Conservation (phyloP, 2,113 vertebrate genomes). For the Perccottus glenii region DNA sequence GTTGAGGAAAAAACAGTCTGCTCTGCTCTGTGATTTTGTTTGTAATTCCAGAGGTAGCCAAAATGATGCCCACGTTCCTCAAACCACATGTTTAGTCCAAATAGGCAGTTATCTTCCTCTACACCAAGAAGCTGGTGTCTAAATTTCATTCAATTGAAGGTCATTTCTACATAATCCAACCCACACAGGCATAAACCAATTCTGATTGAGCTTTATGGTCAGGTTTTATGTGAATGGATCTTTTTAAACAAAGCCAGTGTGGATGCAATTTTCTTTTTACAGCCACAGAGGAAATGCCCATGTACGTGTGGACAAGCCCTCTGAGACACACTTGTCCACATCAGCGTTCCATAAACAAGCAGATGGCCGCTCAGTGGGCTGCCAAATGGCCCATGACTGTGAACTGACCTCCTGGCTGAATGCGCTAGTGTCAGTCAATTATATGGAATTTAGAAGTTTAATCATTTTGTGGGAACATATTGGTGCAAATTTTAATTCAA, state of each 20-base stretch:
- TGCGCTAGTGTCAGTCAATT: not conserved
- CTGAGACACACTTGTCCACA: not conserved
- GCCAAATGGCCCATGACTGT: not conserved
- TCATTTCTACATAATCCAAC: not conserved
- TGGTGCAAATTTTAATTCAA: not conserved
- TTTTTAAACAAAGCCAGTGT: not conserved
- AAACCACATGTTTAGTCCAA: not conserved
- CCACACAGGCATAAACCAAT: not conserved
- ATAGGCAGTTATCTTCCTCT: not conserved
- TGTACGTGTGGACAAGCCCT: not conserved
- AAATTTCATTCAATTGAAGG: not conserved
- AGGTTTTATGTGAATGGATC: not conserved
- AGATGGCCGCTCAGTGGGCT: not conserved
- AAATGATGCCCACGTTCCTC: not conserved
- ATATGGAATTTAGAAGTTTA: too few relatives aligned
- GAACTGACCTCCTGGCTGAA: not conserved
- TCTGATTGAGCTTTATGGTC: not conserved
- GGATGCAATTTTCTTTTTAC: not conserved
- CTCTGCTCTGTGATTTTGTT: too few relatives aligned
- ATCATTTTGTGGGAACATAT: too few relatives aligned
- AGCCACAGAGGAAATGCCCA: not conserved
- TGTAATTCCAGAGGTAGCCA: not conserved
- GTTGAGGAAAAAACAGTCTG: too few relatives aligned
- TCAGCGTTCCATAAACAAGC: not conserved
- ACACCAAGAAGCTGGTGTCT: not conserved